Conservation (phyloP, 2,888 invertebrate species). For the Tridacna gigas region DNA sequence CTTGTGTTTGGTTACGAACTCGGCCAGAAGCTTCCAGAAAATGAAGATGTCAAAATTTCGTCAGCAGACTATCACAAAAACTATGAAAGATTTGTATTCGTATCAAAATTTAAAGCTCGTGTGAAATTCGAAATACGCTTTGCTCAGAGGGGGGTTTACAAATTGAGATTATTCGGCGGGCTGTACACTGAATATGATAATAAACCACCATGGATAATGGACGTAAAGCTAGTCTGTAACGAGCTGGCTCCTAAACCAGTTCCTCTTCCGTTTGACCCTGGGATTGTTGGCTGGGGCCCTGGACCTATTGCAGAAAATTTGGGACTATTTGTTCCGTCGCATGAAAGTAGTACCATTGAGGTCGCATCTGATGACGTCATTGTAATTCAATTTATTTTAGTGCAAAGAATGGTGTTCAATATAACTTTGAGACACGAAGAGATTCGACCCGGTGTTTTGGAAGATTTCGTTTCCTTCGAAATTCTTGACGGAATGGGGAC, state of each 20-base stretch:
- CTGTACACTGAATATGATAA: conserved; percentile 34
- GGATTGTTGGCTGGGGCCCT: conserved; percentile 58
- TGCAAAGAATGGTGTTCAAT: conserved; percentile 27
- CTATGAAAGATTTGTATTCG: conserved; percentile 39
- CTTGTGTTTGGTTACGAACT: conserved; percentile 55
- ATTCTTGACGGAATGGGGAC: conserved; percentile 36
- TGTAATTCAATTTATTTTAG: conserved; percentile 46
- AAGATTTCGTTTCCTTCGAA: conserved; percentile 40
- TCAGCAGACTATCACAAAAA: background rate
- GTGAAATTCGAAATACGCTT: conserved; percentile 57
- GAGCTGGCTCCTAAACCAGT: conserved; percentile 2
- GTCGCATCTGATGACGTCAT: conserved; percentile 37
- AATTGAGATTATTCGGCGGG: conserved; percentile 53
- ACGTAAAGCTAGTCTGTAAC: conserved; percentile 39
- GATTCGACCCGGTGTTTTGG: conserved; percentile 30
- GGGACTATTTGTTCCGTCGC: conserved; percentile 57
- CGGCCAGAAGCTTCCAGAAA: conserved; percentile 39
- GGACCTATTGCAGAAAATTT: conserved; percentile 46
- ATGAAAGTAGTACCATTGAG: conserved; percentile 33
- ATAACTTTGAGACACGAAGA: conserved; percentile 36
- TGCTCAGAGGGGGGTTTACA: conserved; percentile 33
- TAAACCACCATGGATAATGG: conserved; percentile 59
- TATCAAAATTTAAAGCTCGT: conserved; percentile 29
- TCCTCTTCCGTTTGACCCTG: conserved; percentile 60
- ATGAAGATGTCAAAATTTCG: background rate